Base-by-base conservation (phyloP, 2,113 vertebrate species). In the Guaruba guarouba region DNA sequence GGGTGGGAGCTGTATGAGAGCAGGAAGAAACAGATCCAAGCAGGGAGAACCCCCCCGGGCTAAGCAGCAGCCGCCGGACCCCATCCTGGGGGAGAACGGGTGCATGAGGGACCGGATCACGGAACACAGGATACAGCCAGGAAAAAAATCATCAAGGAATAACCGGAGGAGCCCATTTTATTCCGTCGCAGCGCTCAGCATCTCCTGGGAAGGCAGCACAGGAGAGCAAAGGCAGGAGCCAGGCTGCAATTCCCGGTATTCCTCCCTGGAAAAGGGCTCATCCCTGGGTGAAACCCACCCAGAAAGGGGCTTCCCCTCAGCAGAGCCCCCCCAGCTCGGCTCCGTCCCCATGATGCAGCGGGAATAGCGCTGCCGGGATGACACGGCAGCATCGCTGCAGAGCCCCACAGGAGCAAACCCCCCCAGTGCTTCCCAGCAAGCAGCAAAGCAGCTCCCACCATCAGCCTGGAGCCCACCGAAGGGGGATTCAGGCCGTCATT, bases 91-190 rank as follows among this genome's bases (percentile, higher is more conserved):
- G 6, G 23, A 5, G 3, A 13, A 28, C 1, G 10, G 22, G 16
- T 2, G 14, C 10, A 2, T 51, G 22, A 46, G 17, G 17, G 71
- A 15, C 9, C 0, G 1, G 27, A 8, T 19, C 24, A 5, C 1
- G 2, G 28, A 25, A 25, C 1, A 4, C 1, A 4, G 41, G 49
- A 15, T 11, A 39, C 59, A 49, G 43, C 5, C 15, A 67, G 19
- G 23, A 10, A 46, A 49, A 61, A 49, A 7, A 17, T 4, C 15
- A 55, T 5, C 1, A 3, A 37, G 33, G 57, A 44, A 33, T 3
- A 27, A 19, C 6, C 9, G 2, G 20, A 35, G 52, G 49, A 76
- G 63, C 76, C 55, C 44, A 6, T 66, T 71, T 70, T 28, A 61
- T 59, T 19, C 77, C 8, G 1, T 6, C 3, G 22, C 77, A 61